These are phyloP conservation scores for Rhagonycha lutea DNA, from an alignment of 2,888 invertebrate species.

Conservation along the genomic window DNA sequence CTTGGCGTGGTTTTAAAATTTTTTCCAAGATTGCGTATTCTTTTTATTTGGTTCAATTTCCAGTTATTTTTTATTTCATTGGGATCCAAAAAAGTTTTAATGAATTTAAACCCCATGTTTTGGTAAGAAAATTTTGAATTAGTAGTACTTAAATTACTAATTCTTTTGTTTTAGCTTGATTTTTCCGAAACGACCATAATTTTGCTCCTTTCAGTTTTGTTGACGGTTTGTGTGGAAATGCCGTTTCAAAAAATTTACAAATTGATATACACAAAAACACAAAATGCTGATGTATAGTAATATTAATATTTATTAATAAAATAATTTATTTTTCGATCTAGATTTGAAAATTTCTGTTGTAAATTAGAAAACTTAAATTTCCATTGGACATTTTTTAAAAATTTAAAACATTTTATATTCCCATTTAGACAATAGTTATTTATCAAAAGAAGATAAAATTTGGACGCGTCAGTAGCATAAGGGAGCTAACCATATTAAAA, in stretches of 20 bases:
- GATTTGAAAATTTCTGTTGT: too few relatives aligned
- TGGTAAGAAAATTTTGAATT: constrained; percentile 9
- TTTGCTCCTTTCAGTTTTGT: constrained; percentile 55
- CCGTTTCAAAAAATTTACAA: constrained; percentile 63
- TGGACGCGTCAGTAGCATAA: too few relatives aligned
- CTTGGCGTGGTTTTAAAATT: constrained; percentile 48
- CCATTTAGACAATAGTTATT: too few relatives aligned
- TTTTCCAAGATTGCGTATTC: constrained; percentile 64
- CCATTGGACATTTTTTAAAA: too few relatives aligned
- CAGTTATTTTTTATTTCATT: constrained; percentile 68
- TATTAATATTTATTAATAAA: not conserved
- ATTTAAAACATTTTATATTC: too few relatives aligned
- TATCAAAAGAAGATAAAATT: too few relatives aligned
- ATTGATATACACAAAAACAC: constrained; percentile 45
- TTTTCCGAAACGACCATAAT: constrained; percentile 57
- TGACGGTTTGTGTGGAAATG: constrained; percentile 63
- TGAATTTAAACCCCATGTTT: constrained; percentile 55
- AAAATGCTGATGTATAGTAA: not conserved
- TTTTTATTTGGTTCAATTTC: constrained; percentile 66
- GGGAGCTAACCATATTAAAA: too few relatives aligned
- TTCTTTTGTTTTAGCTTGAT: constrained; percentile 56
- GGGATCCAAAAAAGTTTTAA: constrained; percentile 59
- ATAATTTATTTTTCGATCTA: not conserved
- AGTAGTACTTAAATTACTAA: not conserved
- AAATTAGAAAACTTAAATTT: too few relatives aligned